Base-by-base conservation (phyloP, 1,140 invertebrate species). In the Contarinia nasturtii region DNA sequence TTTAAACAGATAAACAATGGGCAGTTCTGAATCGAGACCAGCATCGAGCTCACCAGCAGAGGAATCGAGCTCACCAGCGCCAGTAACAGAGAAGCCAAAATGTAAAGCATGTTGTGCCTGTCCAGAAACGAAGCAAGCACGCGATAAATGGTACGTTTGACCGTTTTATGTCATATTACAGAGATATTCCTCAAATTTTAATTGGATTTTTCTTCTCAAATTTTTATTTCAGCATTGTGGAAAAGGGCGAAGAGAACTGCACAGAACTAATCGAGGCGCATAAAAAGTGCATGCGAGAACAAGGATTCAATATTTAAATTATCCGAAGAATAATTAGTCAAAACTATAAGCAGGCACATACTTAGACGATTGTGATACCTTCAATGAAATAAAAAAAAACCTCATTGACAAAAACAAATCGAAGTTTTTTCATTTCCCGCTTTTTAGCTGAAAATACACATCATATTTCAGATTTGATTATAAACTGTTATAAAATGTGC, bases 21-120 rank as follows among this genome's bases (percentile, higher is more conserved):
- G 27, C 10, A 27, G 27, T 27, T 27, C 27, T 10, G 27, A 27
- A 10, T 27, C 27, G 27, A 27, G 10, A 27, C 4, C 27, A 22
- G 48, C 48, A 51, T 51, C 57, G 17, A 59, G 55, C 2, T 54
- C 61, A 2, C 54, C 59, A 22, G 48, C 48, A 54, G 55, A 63
- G 8, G 63, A 64, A 51, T 51, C 57, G 17, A 59, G 55, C 2
- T 54, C 61, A 2, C 54, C 59, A 45, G 60, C 56, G 38, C 53
- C 57, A 18, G 55, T 55, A 38, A 50, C 55, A 14, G 67, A 71
- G 50, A 74, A 70, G 47, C 75, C 77, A 42, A 88, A 88, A 63
- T 67, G 86, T 45, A 97, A 96, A 66, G 83, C 94, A 15, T 98
- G 93, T 58, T 98, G 94, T 71, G 92, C 92, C 43, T 98, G 94